Evolutionary conservation across 2,113 vertebrate genomes (phyloP).

Genomic region (Orthonyx spaldingii): DNA sequence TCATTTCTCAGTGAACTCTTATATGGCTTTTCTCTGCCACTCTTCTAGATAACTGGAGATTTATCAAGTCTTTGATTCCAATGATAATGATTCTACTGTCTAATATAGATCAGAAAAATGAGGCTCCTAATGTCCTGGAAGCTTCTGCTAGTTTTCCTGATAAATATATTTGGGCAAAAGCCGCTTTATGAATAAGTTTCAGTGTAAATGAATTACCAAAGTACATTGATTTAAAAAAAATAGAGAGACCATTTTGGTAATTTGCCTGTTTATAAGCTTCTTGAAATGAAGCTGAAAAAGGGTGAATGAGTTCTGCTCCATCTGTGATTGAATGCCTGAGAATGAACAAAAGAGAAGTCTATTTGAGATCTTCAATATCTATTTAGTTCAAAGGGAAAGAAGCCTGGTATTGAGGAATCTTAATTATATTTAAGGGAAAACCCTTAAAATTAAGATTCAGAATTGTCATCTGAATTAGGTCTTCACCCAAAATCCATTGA

Average conservation of each 20-base stretch:
- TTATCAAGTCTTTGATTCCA: constrained; percentile 3
- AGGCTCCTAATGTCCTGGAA: neutral
- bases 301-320: neutral
- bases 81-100: neutral
- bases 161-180: constrained; percentile 21
- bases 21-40: neutral
- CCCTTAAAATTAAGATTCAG: neutral
- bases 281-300: constrained; percentile 16
- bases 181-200: neutral
- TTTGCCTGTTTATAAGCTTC: neutral
- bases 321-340: constrained; percentile 1
- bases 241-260: neutral
- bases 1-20: neutral
- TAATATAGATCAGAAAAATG: constrained; percentile 8
- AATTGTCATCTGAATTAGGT: neutral
- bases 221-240: neutral
- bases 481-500: constrained; percentile 10
- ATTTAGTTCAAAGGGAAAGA: neutral
- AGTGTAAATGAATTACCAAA: neutral
- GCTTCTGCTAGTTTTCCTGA: constrained; percentile 19
- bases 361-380: neutral
- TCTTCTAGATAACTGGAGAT: constrained; percentile 1
- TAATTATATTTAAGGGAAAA: constrained; percentile 7
- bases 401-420: neutral
- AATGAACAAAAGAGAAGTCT: neutral